phyloP scores from a whole-genome alignment of 2,797 vertebrate species.

The Gadopsis marmoratus region DNA sequence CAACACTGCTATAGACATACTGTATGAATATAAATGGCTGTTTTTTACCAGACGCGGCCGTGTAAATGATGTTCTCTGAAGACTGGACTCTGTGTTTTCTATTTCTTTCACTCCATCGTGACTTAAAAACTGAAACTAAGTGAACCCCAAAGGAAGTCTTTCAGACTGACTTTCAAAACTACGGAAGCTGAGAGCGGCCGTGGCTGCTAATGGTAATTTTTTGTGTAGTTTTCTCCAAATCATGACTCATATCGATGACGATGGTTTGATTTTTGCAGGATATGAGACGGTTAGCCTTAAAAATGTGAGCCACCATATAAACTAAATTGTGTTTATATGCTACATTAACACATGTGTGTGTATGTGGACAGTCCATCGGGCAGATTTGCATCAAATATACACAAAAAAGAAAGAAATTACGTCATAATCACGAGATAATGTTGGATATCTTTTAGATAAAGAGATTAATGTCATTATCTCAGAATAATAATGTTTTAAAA shows the following conservation, averaged over 20 bases:
- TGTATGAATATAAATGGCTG: conserved; percentile 79
- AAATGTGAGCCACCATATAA: not conserved
- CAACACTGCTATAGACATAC: conserved; percentile 74
- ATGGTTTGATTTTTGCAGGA: conserved; percentile 7
- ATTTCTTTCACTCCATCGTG: conserved; percentile 20
- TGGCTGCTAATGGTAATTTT: not conserved
- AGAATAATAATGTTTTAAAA: not conserved
- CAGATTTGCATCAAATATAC: not conserved
- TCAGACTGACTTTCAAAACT: not conserved
- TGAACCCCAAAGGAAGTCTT: conserved; percentile 4
- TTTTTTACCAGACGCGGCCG: conserved; percentile 59
- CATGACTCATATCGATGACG: not conserved
- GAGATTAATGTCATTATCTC: not conserved
- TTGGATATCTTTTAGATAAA: not conserved
- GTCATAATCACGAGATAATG: not conserved
- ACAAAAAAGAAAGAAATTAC: not conserved
- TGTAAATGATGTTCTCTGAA: conserved; percentile 66
- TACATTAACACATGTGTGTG: not conserved
- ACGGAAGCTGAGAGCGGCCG: conserved; percentile 8
- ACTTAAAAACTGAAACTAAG: not conserved
- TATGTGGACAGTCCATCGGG: not conserved
- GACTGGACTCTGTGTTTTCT: conserved; percentile 50
- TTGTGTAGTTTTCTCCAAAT: not conserved
- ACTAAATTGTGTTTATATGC: not conserved
- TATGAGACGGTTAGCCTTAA: not conserved